Evolutionary conservation across 2,888 invertebrate species (phyloP), one percentile per base, ranked within the genome.

Genomic region (Nipponacmea schrenckii): DNA sequence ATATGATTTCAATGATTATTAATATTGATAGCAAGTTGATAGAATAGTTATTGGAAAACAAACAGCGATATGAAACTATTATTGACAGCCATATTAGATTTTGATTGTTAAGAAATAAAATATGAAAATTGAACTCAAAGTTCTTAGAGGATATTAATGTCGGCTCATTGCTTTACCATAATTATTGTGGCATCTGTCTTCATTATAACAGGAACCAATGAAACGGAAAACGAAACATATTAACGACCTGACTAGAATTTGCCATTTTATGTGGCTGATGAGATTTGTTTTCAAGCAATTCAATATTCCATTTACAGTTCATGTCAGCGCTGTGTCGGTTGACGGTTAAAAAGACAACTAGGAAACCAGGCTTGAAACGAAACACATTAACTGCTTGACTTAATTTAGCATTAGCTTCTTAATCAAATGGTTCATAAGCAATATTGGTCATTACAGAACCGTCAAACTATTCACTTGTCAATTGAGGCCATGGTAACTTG

Each of bases 171-270:
- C 56, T 56, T 56, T 56, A 56, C 56, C 56, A 56, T 56, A 56
- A 56, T 56, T 56, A 56, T 56, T 56, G 24, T 56, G 56, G 56
- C 56, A 56, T 56, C 56, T 56, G 56, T 56, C 56, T 56, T 56
- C 56, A 56, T 56, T 56, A 56, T 56, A 24, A 20, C 56, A 20
- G 56, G 56, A 56, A 56, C 56, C 56, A 56, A 56, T 24, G 56
- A 24, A 56, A 56, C 56, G 56, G 56, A 56, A 56, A 56, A 56
- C 56, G 56, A 56, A 56, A 56, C 56, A 56, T 56, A 56, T 56
- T 56, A 56, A 56, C 56, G 56, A 56, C 56, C 56, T 56, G 56
- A 56, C 56, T 56, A 56, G 56, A 56, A 56, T 56, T 56, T 56
- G 56, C 56, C 56, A 56, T 56, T 56, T 56, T 24, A 24, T 24